Evolutionary conservation across 2,888 invertebrate genomes (phyloP).

Genomic region (Drosophila helvetica): DNA sequence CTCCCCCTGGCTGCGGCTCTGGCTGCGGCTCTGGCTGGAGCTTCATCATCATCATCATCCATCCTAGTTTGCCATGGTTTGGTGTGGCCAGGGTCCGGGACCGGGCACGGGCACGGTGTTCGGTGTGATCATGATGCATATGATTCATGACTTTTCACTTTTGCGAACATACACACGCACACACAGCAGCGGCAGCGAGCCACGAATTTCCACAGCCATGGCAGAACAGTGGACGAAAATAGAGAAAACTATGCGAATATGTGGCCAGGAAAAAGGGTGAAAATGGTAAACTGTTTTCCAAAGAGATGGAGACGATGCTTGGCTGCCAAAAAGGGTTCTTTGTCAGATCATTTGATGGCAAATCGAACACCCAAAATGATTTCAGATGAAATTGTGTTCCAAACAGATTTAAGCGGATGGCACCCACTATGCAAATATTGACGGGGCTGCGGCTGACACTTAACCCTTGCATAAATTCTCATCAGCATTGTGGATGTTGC

Average conservation of each 20-base stretch:
- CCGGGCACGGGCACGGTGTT: constrained; percentile 7
- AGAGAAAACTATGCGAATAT: background rate
- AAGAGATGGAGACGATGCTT: background rate
- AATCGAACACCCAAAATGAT: background rate
- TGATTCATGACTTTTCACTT: constrained; percentile 80
- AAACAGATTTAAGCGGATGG: no score
- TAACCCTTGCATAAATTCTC: constrained; percentile 78
- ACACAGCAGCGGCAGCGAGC: background rate
- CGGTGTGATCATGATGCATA: constrained; percentile 67
- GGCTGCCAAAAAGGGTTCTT: background rate
- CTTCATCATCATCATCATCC: constrained; percentile 46
- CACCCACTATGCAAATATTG: constrained; percentile 55
- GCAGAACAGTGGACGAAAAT: constrained; percentile 37
- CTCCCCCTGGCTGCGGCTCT: constrained; percentile 25
- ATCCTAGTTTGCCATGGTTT: constrained; percentile 57
- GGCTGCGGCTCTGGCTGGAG: constrained; percentile 23
- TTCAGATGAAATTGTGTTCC: no score
- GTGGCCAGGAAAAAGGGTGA: background rate
- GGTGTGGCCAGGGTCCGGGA: constrained; percentile 18
- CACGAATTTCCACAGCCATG: constrained; percentile 16
- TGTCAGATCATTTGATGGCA: background rate
- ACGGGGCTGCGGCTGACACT: constrained; percentile 54
- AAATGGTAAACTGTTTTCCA: background rate
- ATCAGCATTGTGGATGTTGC: constrained; percentile 53
- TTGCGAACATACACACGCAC: constrained; percentile 39